Base-by-base conservation (phyloP, 2,888 invertebrate species). In the Lasius fuliginosus region DNA sequence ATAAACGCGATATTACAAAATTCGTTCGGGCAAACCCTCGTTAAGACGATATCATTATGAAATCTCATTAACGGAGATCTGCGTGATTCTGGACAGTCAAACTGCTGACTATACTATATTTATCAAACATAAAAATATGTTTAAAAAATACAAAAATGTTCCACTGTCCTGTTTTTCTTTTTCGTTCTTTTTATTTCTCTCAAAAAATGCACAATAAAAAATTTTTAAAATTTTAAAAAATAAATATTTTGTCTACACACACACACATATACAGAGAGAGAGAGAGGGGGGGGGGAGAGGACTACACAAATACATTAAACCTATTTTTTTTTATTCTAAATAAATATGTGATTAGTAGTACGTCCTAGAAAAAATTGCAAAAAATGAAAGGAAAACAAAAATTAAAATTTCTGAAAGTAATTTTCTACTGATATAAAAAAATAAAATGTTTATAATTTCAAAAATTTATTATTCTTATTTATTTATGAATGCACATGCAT, bases 41-140 rank as follows among this genome's bases (percentile, higher is more conserved):
- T 79, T 79, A 79, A 58, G 42, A 18, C 1, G 42, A 69, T 15
- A 46, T 71, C 42, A 30, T 69, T 69, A 33, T 69, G n/a, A 53
- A 53, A 33, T 33, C n/a, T 69, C 69, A 6, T 79, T 79, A 71
- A 79, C 23, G 3, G 15, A 46, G 15, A 33, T 71, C 56, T 23
- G 9, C 42, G 0, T 30, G 9, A 68, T 76, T 36, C n/a, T 8
- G 18, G 12, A 3, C 4, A 40, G 27, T 64, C 49, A 36, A 64
- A 60, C 15, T 46, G 40, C 42, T 33, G 23, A 68, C n/a, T 15
- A 15, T 46, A 3, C 6, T 46, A 30, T 40, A 49, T 27, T 42
- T 53, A n/a, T 53, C 15, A 18, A 68, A 11, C 23, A 23, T 53
- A 69, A 27, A 56, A 69, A 58, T 58, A 36, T 27, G 3, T n/a